Base-by-base conservation (phyloP, 2,113 vertebrate genomes). In the Corythornis madagascariensis region DNA sequence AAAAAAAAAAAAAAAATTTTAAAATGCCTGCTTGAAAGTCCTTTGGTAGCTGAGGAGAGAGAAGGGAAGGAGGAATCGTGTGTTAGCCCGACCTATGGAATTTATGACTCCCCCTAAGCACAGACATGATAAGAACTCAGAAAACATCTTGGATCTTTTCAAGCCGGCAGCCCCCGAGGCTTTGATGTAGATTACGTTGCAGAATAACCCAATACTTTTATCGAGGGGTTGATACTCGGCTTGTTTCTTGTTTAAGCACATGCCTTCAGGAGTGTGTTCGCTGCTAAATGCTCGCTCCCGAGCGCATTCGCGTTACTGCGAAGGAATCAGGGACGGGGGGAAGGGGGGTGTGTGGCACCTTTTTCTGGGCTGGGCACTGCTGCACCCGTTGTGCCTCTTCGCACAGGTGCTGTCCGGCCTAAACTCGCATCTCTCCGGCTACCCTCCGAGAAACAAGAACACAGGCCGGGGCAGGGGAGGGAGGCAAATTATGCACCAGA, bases 21-120 rank as follows among this genome's bases (percentile, higher is more conserved):
- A 50, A 50, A 50, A 24, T 3, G 5, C 6, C 53, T 13, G 4
- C 31, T 56, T 70, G 64, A 92, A 96, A 95, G 78, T 38, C 64
- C 95, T 94, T 93, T 82, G 90, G 91, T 91, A 76, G 88, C 83
- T 50, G 42, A 83, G 55, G 50, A 78, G 89, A 47, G 47, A 74
- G 91, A 81, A 95, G 93, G 28, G 88, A 94, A 94, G 94, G 86
- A 95, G 94, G 94, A 82, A 92, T 92, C 88, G 80, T 92, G 94
- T 93, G 93, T 81, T 92, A 65, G 91, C 87, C 82, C 86, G 86
- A 86, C 79, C 92, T 96, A 94, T 97, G 97, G 98, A 98, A 98
- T 98, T 98, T 98, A 98, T 96, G 97, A 94, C 98, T 97, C 93
- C 96, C 97, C 93, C 93, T 96, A 94, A 98, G 97, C 97, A 71